Percentiles rank a stretch among this genome's conserved stretches.
phyloP scores from a whole-genome alignment of 2,888 invertebrate genomes.

The Brachyptera putata region DNA sequence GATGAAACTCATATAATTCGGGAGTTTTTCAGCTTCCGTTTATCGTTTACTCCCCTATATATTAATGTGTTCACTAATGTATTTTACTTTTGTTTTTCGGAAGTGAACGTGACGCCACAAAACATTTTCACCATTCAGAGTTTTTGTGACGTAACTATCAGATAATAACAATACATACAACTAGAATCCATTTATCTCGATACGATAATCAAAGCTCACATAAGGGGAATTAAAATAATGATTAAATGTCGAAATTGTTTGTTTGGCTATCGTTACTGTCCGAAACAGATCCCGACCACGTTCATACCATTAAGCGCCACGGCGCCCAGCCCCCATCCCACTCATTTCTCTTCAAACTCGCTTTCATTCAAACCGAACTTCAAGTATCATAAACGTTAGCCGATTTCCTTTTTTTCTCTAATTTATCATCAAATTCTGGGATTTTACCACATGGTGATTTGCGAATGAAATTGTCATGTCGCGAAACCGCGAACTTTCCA shows the following conservation, averaged over 20 bases:
- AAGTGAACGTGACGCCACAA: too few species aligned
- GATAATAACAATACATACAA: too few species aligned
- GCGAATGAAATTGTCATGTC: slow-evolving; percentile 15
- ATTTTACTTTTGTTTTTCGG: too few species aligned
- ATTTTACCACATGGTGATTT: slow-evolving; percentile 5
- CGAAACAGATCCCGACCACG: not conserved
- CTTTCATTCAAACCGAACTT: not conserved
- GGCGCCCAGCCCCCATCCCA: not conserved
- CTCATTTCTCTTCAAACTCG: not conserved
- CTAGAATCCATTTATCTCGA: not conserved
- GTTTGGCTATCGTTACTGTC: not conserved
- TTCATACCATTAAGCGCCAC: too few species aligned
- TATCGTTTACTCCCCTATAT: too few species aligned
- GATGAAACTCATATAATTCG: too few species aligned
- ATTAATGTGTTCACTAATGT: too few species aligned
- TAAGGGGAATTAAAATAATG: not conserved
- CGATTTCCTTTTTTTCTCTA: not conserved
- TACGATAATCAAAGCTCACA: not conserved
- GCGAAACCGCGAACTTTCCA: slow-evolving; percentile 6
- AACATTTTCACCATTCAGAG: too few species aligned
- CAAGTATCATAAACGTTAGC: slow-evolving; percentile 18
- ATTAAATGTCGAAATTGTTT: not conserved
- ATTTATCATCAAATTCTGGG: slow-evolving; percentile 4
- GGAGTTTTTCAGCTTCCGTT: too few species aligned
- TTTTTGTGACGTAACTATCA: too few species aligned